Conservation (phyloP, 2,797 vertebrate species). For the Myotis myotis region DNA sequence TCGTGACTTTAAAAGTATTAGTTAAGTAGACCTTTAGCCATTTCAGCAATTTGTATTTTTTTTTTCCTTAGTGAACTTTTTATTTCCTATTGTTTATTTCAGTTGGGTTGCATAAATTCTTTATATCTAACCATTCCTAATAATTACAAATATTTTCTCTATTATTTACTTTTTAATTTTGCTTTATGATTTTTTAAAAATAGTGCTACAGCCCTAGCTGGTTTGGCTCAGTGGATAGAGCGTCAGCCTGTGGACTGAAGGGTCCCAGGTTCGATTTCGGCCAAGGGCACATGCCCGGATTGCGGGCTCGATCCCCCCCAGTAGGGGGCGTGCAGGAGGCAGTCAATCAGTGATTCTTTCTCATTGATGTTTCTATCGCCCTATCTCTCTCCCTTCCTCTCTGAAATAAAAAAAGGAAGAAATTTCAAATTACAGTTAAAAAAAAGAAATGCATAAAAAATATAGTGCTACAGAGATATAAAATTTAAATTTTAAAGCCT, state of each 20-base stretch:
- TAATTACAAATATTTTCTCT: not conserved
- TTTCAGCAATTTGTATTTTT: not conserved
- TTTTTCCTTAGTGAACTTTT: not conserved
- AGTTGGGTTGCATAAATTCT: not conserved
- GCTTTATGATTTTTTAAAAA: not conserved
- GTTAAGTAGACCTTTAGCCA: not conserved
- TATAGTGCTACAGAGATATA: not conserved
- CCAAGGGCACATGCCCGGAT: no score
- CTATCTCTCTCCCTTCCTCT: no score
- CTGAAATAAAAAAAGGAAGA: no score
- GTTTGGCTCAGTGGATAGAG: no score
- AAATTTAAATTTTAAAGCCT: conserved; percentile 34
- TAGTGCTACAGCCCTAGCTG: not conserved
- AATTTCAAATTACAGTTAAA: no score
- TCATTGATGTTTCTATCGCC: no score
- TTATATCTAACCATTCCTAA: conserved; percentile 5
- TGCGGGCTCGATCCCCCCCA: no score
- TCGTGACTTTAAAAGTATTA: conserved; percentile 27
- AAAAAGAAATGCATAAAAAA: no score
- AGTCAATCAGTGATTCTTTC: no score
- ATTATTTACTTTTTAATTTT: conserved; percentile 24
- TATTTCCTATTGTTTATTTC: not conserved
- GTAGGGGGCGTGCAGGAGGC: no score
- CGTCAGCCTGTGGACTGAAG: no score
- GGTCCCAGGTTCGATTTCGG: no score